A percentile compares a stretch with the other conserved stretches of the same genome.
phyloP scores from a whole-genome alignment of 2,113 vertebrate genomes.

The Ancistrus triradiatus region DNA sequence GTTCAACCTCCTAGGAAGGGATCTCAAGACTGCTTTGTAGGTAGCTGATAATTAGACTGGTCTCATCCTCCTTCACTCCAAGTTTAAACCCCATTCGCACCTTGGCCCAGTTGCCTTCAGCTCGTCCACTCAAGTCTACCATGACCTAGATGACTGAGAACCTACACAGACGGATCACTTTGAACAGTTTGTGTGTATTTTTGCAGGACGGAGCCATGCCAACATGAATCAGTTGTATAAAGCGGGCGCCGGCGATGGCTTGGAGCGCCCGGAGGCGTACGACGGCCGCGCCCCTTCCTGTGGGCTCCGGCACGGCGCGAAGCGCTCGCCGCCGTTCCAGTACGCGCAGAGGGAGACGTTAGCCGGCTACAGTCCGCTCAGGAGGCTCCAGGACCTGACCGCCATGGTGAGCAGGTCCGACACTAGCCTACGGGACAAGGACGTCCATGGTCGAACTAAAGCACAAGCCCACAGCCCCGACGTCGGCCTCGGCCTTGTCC shows the following conservation, averaged over 20 bases:
- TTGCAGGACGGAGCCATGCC: conserved; percentile 67
- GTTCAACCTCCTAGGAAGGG: too few species aligned
- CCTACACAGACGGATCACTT: too few species aligned
- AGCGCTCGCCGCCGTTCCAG: conserved; percentile 65
- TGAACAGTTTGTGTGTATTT: conserved; percentile 29
- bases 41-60: too few species aligned
- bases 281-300: conserved; percentile 72
- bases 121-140: too few species aligned
- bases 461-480: conserved; percentile 54
- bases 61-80: too few species aligned
- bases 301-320: conserved; percentile 72
- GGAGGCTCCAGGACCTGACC: conserved; percentile 80
- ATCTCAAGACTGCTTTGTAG: too few species aligned
- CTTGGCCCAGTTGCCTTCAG: too few species aligned
- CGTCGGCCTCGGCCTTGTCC: conserved; percentile 58
- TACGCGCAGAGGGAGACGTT: conserved; percentile 73
- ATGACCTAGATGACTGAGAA: too few species aligned
- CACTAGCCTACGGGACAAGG: conserved; percentile 47
- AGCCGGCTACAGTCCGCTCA: conserved; percentile 81
- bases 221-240: conserved; percentile 94
- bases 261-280: conserved; percentile 69
- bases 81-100: too few species aligned
- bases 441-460: conserved; percentile 49
- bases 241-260: conserved; percentile 77
- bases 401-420: conserved; percentile 74